These are phyloP conservation scores for Eulithis prunata DNA, from an alignment of 2,888 invertebrate genomes.

Conservation along the genomic window DNA sequence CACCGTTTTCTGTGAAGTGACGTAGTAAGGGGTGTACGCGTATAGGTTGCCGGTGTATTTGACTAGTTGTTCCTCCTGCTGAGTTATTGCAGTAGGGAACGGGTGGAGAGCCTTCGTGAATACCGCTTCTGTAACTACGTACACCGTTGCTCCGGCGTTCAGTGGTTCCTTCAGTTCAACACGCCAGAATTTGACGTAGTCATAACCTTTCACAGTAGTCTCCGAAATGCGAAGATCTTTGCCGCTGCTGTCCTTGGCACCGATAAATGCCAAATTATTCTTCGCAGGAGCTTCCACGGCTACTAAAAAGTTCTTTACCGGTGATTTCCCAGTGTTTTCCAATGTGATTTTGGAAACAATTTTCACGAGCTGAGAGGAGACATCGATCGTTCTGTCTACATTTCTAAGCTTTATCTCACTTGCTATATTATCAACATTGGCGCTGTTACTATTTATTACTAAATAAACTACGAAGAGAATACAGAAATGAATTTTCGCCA, in stretches of 20 bases:
- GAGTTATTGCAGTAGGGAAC: constrained; percentile 94
- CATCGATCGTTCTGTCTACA: constrained; percentile 94
- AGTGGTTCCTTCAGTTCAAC: constrained; percentile 86
- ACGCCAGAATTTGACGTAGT: constrained; percentile 79
- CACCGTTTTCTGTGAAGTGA: constrained; percentile 91
- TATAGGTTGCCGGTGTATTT: constrained; percentile 93
- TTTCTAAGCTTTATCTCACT: constrained; percentile 88
- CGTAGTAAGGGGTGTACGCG: constrained; percentile 92
- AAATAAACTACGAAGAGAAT: constrained; percentile 65
- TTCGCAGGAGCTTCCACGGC: constrained; percentile 86
- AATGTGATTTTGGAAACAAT: constrained; percentile 90
- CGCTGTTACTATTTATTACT: constrained; percentile 59
- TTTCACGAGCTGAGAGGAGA: constrained; percentile 95
- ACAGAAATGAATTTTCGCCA: constrained; percentile 68
- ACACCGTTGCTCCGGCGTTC: constrained; percentile 83
- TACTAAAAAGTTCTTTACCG: constrained; percentile 88
- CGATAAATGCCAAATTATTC: constrained; percentile 89
- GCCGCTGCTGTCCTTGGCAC: constrained; percentile 86
- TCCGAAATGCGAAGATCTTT: constrained; percentile 83
- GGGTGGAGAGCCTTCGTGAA: constrained; percentile 91
- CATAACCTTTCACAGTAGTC: constrained; percentile 79
- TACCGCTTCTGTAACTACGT: constrained; percentile 88
- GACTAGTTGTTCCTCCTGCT: constrained; percentile 97
- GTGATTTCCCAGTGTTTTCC: constrained; percentile 91
- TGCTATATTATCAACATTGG: constrained; percentile 76